phyloP scores from a whole-genome alignment of 1,140 invertebrate genomes.

The Scaptomyza pallida region DNA sequence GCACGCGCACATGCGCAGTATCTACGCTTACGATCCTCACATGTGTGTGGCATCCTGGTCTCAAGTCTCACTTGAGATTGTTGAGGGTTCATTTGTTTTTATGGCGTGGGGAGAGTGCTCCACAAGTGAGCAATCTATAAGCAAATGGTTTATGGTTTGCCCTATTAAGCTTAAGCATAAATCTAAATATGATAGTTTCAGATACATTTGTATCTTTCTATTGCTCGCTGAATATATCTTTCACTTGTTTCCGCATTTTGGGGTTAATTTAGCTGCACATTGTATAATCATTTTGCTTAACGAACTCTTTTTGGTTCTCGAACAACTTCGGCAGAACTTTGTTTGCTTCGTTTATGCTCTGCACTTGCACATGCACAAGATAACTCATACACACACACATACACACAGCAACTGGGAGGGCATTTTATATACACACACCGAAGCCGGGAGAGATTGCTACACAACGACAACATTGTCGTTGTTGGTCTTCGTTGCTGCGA shows the following conservation, averaged over 20 bases:
- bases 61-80: too few relatives aligned
- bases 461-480: slow-evolving; percentile 21
- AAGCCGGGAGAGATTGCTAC: slow-evolving; percentile 46
- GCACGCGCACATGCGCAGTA: slow-evolving; percentile 67
- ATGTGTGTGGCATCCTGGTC: not conserved
- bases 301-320: too few relatives aligned
- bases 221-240: slow-evolving; percentile 18
- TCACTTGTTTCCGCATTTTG: slow-evolving; percentile 45
- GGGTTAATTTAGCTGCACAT: slow-evolving; percentile 72
- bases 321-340: slow-evolving; percentile 38
- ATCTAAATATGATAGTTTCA: slow-evolving; percentile 32
- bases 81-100: slow-evolving; percentile 43
- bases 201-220: too few relatives aligned
- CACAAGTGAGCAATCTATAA: slow-evolving; percentile 38
- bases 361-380: slow-evolving; percentile 30
- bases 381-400: slow-evolving; percentile 19
- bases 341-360: slow-evolving; percentile 47
- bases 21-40: slow-evolving; percentile 38
- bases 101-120: slow-evolving; percentile 28
- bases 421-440: slow-evolving; percentile 5
- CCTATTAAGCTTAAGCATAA: slow-evolving; percentile 63
- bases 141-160: slow-evolving; percentile 37
- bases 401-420: too few relatives aligned
- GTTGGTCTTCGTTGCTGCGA: slow-evolving; percentile 22
- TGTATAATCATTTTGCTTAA: slow-evolving; percentile 60